Conservation (phyloP, 2,888 invertebrate species). For the Platynereis dumerilii region DNA sequence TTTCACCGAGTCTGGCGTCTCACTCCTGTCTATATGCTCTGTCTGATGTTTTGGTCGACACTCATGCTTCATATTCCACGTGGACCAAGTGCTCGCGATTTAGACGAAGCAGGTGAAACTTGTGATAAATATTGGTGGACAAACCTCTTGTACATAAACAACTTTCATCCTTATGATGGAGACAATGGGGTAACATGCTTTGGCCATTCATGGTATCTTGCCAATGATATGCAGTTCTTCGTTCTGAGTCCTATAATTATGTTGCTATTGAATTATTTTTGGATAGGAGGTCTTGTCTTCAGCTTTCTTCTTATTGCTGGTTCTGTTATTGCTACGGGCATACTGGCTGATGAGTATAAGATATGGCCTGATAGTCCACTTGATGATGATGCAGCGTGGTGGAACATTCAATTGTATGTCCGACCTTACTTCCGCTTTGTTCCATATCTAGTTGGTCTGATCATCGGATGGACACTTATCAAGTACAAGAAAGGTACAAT, state of each 20-base stretch:
- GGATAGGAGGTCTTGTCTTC: too few species aligned
- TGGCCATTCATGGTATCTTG: neutral
- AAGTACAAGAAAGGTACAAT: too few species aligned
- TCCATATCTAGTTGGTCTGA: too few species aligned
- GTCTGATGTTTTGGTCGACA: neutral
- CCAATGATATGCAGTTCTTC: neutral
- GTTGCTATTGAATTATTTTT: neutral
- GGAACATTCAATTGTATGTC: too few species aligned
- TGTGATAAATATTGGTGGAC: neutral
- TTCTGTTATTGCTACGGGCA: too few species aligned
- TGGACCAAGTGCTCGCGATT: neutral
- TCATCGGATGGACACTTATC: too few species aligned
- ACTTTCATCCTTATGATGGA: neutral
- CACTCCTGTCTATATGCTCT: constrained; percentile 6
- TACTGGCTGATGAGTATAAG: too few species aligned
- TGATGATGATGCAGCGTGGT: too few species aligned
- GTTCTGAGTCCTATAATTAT: neutral
- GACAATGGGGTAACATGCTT: neutral
- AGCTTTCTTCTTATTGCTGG: too few species aligned
- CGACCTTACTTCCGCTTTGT: too few species aligned
- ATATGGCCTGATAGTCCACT: too few species aligned
- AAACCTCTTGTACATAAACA: constrained; percentile 2
- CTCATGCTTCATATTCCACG: neutral
- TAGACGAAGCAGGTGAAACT: neutral
- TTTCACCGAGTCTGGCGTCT: constrained; percentile 1